phyloP scores from a whole-genome alignment of 2,113 vertebrate species.

The Bos indicus region DNA sequence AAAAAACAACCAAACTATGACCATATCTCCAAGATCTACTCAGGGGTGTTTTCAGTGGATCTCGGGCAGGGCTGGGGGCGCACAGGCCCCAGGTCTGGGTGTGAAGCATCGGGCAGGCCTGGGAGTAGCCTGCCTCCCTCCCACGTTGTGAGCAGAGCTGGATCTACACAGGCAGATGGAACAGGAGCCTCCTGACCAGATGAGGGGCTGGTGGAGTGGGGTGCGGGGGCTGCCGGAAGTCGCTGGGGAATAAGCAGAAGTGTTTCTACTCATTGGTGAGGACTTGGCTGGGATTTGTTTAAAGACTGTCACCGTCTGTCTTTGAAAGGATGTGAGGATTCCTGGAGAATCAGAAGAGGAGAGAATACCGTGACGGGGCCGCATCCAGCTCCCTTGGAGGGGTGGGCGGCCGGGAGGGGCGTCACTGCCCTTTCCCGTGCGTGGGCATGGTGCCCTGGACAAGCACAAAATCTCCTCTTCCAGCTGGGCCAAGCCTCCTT shows the following conservation, averaged over 20 bases:
- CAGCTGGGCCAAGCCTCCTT: background rate
- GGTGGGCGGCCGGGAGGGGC: no score
- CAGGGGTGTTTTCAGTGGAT: background rate
- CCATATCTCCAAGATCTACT: no score
- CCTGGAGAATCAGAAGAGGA: background rate
- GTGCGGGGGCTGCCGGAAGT: background rate
- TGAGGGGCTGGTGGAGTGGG: background rate
- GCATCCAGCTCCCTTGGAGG: no score
- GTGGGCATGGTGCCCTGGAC: no score
- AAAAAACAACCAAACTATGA: fast-evolving
- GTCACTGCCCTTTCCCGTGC: fast-evolving
- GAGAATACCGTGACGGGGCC: background rate
- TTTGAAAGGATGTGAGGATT: background rate
- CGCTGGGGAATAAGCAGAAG: background rate
- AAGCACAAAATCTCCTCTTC: background rate
- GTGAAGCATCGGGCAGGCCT: background rate
- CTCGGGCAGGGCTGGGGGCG: fast-evolving
- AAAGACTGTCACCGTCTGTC: background rate
- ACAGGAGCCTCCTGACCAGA: background rate
- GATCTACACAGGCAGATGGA: background rate
- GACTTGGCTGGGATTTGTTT: background rate
- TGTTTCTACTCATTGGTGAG: background rate
- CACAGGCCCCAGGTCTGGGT: background rate
- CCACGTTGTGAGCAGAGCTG: background rate
- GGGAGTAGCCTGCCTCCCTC: background rate